Evolutionary conservation across 2,797 vertebrate species (phyloP).

Genomic region (Hemibagrus guttatus): DNA sequence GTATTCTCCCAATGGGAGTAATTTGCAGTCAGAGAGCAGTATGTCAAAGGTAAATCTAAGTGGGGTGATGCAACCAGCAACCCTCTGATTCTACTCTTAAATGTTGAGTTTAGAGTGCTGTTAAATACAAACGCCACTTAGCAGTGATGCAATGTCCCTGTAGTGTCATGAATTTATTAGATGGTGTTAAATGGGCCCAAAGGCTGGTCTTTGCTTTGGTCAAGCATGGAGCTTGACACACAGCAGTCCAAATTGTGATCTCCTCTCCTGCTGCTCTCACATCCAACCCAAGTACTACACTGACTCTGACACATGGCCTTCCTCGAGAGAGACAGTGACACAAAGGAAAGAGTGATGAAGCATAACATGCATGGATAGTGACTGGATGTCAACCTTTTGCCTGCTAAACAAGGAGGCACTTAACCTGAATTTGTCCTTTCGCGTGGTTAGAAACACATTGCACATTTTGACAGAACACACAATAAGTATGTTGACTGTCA

Average conservation of each 20-base stretch:
- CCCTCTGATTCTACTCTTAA: constrained; percentile 14
- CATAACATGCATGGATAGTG: constrained; percentile 60
- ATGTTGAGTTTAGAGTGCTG: constrained; percentile 16
- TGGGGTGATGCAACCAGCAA: constrained; percentile 10
- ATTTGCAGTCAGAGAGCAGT: constrained; percentile 54
- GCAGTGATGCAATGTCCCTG: constrained; percentile 60
- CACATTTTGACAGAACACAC: not conserved
- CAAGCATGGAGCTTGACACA: constrained; percentile 6
- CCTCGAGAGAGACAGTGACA: constrained; percentile 33
- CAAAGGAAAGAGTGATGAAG: constrained; percentile 45
- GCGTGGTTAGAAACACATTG: constrained; percentile 10
- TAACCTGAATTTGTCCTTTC: constrained; percentile 51
- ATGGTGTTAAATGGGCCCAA: constrained; percentile 40
- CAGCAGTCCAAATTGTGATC: constrained; percentile 28
- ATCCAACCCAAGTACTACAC: constrained; percentile 39
- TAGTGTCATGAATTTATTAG: constrained; percentile 67
- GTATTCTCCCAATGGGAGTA: constrained; percentile 56
- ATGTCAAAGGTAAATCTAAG: constrained; percentile 55
- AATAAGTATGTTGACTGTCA: not conserved
- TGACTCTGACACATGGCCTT: constrained; percentile 39
- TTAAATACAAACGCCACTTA: constrained; percentile 55
- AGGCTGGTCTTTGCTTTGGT: constrained; percentile 38
- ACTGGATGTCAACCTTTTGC: constrained; percentile 64
- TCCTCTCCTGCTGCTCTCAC: constrained; percentile 31
- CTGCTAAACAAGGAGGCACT: constrained; percentile 61